phyloP scores from a whole-genome alignment of 2,888 invertebrate species.

The Isoperla grammatica region DNA sequence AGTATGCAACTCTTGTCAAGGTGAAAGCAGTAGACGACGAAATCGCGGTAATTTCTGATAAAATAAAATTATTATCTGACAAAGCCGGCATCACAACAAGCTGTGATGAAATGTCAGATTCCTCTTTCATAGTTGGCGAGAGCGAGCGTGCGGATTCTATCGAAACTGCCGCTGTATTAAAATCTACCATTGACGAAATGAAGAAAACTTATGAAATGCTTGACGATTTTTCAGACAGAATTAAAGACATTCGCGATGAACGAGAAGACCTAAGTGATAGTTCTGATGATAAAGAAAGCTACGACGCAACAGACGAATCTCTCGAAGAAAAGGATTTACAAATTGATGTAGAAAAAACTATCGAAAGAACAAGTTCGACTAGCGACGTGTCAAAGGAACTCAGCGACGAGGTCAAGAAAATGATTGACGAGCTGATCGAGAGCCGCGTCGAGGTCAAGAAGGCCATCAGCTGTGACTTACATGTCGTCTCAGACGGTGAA shows the following conservation, averaged over 20 bases:
- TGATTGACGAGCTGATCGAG: constrained; percentile 2
- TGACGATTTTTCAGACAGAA: neutral
- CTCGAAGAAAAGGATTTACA: neutral
- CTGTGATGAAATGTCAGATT: too few species aligned
- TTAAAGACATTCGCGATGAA: neutral
- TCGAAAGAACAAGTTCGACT: neutral
- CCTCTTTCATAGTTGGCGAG: too few species aligned
- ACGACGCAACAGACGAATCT: neutral
- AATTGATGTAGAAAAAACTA: neutral
- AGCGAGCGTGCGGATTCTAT: too few species aligned
- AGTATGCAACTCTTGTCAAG: too few species aligned
- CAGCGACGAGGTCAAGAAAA: neutral
- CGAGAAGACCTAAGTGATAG: neutral
- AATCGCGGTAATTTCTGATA: too few species aligned
- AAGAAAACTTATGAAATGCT: neutral
- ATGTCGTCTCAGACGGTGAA: neutral
- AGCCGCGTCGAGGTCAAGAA: neutral
- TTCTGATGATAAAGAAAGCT: neutral
- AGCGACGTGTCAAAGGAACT: neutral
- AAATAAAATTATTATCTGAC: too few species aligned
- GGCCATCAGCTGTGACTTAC: neutral
- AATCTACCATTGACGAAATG: too few species aligned
- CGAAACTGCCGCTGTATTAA: too few species aligned
- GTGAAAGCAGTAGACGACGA: too few species aligned
- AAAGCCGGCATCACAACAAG: too few species aligned